These are phyloP conservation scores for Acipenser oxyrinchus DNA, from an alignment of 2,797 vertebrate species.

Conservation along the genomic window DNA sequence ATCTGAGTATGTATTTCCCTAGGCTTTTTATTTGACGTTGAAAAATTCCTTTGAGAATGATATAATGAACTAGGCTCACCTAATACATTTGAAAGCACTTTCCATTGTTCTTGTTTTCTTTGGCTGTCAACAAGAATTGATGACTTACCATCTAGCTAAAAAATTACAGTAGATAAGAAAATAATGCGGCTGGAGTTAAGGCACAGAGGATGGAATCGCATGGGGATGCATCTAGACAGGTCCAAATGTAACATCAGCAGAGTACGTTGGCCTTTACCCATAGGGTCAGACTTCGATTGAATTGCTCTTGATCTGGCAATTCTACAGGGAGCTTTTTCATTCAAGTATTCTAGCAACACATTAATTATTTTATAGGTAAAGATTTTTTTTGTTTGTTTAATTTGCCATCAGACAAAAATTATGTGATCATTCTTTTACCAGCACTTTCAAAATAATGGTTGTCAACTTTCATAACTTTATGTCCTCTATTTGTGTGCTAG, in stretches of 20 bases:
- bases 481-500: too few relatives aligned
- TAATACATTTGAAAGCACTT: slow-evolving; percentile 38
- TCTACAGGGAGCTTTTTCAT: slow-evolving; percentile 19
- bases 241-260: slow-evolving; percentile 20
- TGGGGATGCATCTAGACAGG: slow-evolving; percentile 29
- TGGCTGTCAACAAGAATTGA: slow-evolving; percentile 32
- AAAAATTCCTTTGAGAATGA: slow-evolving; percentile 15
- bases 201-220: slow-evolving; percentile 26
- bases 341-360: too few relatives aligned
- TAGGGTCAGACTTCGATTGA: slow-evolving; percentile 23
- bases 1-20: not conserved
- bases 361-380: too few relatives aligned
- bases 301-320: slow-evolving; percentile 13
- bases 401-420: too few relatives aligned
- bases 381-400: too few relatives aligned
- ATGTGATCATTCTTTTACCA: too few relatives aligned
- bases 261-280: slow-evolving; percentile 9
- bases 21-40: slow-evolving; percentile 7
- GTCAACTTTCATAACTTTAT: too few relatives aligned
- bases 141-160: slow-evolving; percentile 29
- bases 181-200: slow-evolving; percentile 28
- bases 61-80: slow-evolving; percentile 24
- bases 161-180: slow-evolving; percentile 34
- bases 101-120: slow-evolving; percentile 32
- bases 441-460: too few relatives aligned